Conservation (phyloP, 2,888 invertebrate species). For the Lacanobia wlatinum region DNA sequence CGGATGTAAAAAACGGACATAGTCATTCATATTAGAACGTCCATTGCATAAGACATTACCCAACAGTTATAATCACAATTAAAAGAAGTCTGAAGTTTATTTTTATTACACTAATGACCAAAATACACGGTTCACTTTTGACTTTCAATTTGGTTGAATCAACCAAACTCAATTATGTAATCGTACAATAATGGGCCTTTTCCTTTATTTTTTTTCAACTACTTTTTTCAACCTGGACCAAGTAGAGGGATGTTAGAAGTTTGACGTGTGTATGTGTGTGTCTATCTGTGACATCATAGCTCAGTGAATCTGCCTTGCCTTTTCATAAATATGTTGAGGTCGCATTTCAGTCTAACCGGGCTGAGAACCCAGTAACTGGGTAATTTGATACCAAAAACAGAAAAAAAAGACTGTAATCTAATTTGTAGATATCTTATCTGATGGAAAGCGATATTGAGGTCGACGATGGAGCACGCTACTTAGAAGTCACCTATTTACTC, state of each 20-base stretch:
- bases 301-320: too few species aligned
- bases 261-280: too few species aligned
- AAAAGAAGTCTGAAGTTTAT: not conserved
- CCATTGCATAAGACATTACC: slow-evolving; percentile 32
- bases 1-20: slow-evolving; percentile 24
- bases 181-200: not conserved
- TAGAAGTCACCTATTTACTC: not conserved
- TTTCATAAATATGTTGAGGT: too few species aligned
- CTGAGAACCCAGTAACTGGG: too few species aligned
- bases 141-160: slow-evolving; percentile 18
- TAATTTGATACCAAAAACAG: too few species aligned
- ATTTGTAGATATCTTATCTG: too few species aligned
- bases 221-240: too few species aligned
- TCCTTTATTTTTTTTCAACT: not conserved
- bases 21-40: slow-evolving; percentile 17
- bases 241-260: too few species aligned
- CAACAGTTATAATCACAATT: slow-evolving; percentile 17
- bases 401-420: too few species aligned
- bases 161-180: not conserved
- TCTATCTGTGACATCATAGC: too few species aligned
- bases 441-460: not conserved
- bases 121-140: slow-evolving; percentile 6
- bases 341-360: too few species aligned
- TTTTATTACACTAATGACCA: not conserved
- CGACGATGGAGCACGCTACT: too few species aligned